Conservation (phyloP, 2,888 invertebrate species). For the Drosophila cyrtoloma region DNA sequence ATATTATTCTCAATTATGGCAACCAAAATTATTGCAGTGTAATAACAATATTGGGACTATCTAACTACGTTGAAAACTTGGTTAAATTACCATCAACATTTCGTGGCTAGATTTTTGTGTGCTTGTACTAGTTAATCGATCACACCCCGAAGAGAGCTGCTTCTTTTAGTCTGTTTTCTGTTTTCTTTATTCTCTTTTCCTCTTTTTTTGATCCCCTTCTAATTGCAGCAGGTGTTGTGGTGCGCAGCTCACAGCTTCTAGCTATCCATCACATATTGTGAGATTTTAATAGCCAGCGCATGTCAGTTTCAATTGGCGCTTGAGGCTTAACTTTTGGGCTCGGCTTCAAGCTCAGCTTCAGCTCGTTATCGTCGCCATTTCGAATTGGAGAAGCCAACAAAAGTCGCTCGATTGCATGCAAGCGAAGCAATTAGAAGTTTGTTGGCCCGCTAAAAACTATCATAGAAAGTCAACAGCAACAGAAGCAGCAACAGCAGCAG, state of each 20-base stretch:
- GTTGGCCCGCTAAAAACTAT: constrained; percentile 63
- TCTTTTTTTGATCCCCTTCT: constrained; percentile 39
- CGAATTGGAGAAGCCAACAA: constrained; percentile 16
- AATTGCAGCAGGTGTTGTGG: constrained; percentile 68
- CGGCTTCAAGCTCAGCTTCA: not conserved
- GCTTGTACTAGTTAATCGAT: not conserved
- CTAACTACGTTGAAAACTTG: not conserved
- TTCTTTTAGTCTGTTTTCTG: not conserved
- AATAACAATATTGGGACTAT: not conserved
- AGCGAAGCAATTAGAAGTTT: constrained; percentile 72
- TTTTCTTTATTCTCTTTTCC: not conserved
- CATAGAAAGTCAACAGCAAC: constrained; percentile 21
- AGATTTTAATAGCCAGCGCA: constrained; percentile 60
- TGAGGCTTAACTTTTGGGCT: not conserved
- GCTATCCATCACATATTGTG: constrained; percentile 30
- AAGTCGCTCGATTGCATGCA: constrained; percentile 64
- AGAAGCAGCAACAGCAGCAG: constrained; percentile 12
- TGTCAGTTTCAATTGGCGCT: constrained; percentile 43
- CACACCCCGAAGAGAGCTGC: not conserved
- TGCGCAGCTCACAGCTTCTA: constrained; percentile 30
- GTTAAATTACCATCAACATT: not conserved
- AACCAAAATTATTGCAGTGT: not conserved
- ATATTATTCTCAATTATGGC: too few species aligned
- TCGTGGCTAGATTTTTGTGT: not conserved
- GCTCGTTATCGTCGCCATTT: constrained; percentile 41